Evolutionary conservation across 2,797 vertebrate genomes (phyloP).

Genomic region (Poeciliopsis infans): DNA sequence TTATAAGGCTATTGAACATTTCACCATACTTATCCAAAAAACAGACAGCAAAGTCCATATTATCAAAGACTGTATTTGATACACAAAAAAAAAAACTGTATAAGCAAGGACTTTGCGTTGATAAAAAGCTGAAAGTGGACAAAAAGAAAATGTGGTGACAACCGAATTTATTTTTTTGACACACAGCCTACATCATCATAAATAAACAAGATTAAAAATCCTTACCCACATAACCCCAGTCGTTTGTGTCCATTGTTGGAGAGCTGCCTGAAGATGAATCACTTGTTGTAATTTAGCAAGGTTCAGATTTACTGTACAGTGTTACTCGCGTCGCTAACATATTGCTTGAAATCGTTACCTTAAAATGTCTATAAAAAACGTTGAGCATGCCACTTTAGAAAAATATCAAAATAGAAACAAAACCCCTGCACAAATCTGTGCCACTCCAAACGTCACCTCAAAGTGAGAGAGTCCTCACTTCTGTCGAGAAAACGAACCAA

Average conservation of each 20-base stretch:
- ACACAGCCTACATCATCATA: slow-evolving; percentile 75
- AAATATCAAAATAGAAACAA: slow-evolving; percentile 78
- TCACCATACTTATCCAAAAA: background rate
- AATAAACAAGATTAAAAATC: slow-evolving; percentile 78
- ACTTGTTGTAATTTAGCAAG: slow-evolving; percentile 49
- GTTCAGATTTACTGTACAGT: slow-evolving; percentile 60
- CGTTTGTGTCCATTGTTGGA: slow-evolving; percentile 58
- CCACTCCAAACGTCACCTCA: slow-evolving; percentile 22
- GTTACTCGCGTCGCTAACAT: slow-evolving; percentile 50
- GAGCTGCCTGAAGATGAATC: slow-evolving; percentile 69
- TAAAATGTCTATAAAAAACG: slow-evolving; percentile 69
- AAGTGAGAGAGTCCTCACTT: slow-evolving; percentile 11
- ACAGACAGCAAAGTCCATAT: background rate
- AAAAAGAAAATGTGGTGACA: slow-evolving; percentile 36
- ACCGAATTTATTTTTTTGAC: slow-evolving; percentile 79
- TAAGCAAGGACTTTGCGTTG: background rate
- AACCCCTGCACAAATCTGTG: slow-evolving; percentile 26
- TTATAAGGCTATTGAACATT: background rate
- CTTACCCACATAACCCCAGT: slow-evolving; percentile 77
- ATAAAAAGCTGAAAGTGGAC: background rate
- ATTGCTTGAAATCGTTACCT: slow-evolving; percentile 69
- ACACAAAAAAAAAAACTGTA: background rate
- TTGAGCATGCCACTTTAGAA: slow-evolving; percentile 69
- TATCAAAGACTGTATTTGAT: background rate
- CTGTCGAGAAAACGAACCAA: background rate